These are phyloP conservation scores for Hirudinaria manillensis DNA, from an alignment of 2,888 invertebrate species.

Conservation along the genomic window DNA sequence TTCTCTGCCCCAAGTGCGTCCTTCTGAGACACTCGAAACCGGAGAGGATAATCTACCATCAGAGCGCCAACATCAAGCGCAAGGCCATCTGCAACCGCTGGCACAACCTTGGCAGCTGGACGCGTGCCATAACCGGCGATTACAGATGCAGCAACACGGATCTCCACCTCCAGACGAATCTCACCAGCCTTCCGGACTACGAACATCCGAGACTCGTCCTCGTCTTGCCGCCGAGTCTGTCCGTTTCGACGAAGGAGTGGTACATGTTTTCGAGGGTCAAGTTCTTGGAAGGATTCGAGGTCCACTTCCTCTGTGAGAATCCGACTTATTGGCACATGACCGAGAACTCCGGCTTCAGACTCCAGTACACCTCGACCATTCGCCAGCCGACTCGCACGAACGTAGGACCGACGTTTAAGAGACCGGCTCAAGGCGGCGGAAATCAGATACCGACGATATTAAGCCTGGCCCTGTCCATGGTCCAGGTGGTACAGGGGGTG, in stretches of 20 bases:
- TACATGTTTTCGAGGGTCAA: constrained; percentile 41
- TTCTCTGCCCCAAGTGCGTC: constrained; percentile 42
- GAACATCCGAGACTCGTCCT: constrained; percentile 42
- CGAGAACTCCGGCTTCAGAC: constrained; percentile 40
- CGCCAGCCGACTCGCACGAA: constrained; percentile 10
- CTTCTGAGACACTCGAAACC: constrained; percentile 40
- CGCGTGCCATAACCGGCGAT: constrained; percentile 41
- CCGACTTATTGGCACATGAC: constrained; percentile 43
- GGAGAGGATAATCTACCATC: constrained; percentile 38
- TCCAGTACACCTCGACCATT: constrained; percentile 39
- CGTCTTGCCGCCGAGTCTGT: constrained; percentile 40
- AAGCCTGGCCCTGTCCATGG: constrained; percentile 41
- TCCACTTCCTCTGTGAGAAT: constrained; percentile 43
- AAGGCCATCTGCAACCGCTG: constrained; percentile 42
- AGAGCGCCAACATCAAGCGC: constrained; percentile 36
- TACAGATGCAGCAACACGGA: constrained; percentile 38
- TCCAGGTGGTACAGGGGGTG: constrained; percentile 41
- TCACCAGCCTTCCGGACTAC: constrained; percentile 40
- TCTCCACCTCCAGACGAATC: constrained; percentile 34
- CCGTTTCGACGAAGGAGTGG: constrained; percentile 41
- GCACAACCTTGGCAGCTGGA: constrained; percentile 43
- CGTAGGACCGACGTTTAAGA: constrained; percentile 15
- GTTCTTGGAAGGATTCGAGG: constrained; percentile 43
- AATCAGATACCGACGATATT: constrained; percentile 39
- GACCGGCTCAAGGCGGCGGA: constrained; percentile 33